Evolutionary conservation across 2,113 vertebrate genomes (phyloP), one percentile per base, ranked within the genome.

Genomic region (Phycodurus eques): DNA sequence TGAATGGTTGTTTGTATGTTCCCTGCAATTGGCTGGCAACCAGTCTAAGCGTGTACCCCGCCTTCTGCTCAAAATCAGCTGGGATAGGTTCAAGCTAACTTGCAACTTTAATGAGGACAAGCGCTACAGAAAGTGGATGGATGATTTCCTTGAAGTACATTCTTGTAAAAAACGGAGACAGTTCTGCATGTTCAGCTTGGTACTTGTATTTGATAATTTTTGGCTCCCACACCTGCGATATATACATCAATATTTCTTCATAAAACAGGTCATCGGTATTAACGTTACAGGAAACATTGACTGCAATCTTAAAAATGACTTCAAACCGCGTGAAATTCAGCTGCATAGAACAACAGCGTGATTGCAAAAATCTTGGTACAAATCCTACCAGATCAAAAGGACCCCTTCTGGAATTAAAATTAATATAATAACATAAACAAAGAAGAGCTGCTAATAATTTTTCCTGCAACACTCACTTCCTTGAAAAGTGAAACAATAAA

Each of bases 291-390:
- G 49, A 73, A 56, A 59, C 35, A 54, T 67, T 47, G 33, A 57
- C 12, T 70, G 60, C 13, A 70, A 71, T 70, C 35, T 44, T 19
- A 73, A 66, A 73, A 13, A 60, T 27, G 47, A 46, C 49, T 77
- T 67, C 47, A 65, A 33, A 68, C 3, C 68, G 19, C 12, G 56
- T 70, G 22, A 57, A 62, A 31, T 70, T 14, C 35, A 53, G 44
- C 76, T 83, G 74, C 76, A 84, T 75, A 74, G 70, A 79, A 70
- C 6, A 1, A 6, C 19, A 56, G 14, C 15, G 67, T 54, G 33
- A 77, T 39, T 1, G 39, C 62, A 76, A 75, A 8, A 2, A 49
- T 49, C 10, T 43, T 19, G 53, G 15, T 27, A 8, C 4, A 62
- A 53, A 20, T 61, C 39, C 39, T 3, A 20, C 33, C 43, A 64